Conservation (phyloP, 2,797 vertebrate genomes). For the Sebastes ruberrimus region DNA sequence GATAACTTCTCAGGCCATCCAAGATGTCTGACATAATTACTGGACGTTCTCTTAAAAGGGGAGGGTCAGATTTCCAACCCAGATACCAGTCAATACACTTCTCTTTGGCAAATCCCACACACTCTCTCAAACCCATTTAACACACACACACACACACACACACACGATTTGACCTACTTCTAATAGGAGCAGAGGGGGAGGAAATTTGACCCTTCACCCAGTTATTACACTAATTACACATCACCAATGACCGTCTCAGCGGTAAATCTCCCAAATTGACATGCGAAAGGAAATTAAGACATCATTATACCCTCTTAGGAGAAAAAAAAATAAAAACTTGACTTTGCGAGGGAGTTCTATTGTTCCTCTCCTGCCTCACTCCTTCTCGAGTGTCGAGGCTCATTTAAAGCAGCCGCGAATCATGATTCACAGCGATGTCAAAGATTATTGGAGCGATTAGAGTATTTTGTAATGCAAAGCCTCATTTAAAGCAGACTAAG, state of each 20-base stretch:
- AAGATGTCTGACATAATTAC: constrained; percentile 77
- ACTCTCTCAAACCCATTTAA: constrained; percentile 50
- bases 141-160: constrained; percentile 26
- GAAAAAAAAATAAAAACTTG: background rate
- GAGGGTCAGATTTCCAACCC: constrained; percentile 63
- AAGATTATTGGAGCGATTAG: constrained; percentile 44
- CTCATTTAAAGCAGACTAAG: constrained; percentile 47
- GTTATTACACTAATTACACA: constrained; percentile 78
- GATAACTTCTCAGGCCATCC: constrained; percentile 71
- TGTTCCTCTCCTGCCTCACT: constrained; percentile 19
- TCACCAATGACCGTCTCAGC: constrained; percentile 44
- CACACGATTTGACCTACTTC: constrained; percentile 68
- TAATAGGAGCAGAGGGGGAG: constrained; percentile 45
- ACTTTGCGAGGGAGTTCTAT: constrained; percentile 23
- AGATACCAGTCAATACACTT: constrained; percentile 64
- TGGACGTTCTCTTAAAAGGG: constrained; percentile 63
- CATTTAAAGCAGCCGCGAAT: constrained; percentile 38
- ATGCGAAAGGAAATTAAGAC: constrained; percentile 63
- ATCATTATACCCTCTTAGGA: constrained; percentile 33
- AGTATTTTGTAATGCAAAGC: constrained; percentile 49
- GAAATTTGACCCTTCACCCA: constrained; percentile 71
- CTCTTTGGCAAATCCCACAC: constrained; percentile 53
- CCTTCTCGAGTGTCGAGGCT: constrained; percentile 11
- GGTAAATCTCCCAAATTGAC: constrained; percentile 63
- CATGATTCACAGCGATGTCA: constrained; percentile 33